Conservation (phyloP, 2,888 invertebrate species). For the Coleophora flavipennella region DNA sequence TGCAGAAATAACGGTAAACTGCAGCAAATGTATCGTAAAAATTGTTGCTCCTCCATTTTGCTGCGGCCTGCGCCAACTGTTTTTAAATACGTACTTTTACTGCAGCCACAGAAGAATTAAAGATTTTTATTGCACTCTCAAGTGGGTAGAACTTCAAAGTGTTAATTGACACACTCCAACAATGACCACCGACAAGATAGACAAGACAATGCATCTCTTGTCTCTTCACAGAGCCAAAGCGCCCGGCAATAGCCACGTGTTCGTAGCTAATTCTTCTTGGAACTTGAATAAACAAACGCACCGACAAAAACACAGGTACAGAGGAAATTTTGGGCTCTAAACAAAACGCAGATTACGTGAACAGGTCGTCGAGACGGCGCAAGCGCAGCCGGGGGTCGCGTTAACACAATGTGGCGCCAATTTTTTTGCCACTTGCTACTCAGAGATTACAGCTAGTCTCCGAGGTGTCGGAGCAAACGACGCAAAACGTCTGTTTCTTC, state of each 20-base stretch:
- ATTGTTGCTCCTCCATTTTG: too few relatives aligned
- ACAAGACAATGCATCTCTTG: slow-evolving; percentile 24
- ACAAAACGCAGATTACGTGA: slow-evolving; percentile 29
- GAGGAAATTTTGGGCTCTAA: slow-evolving; percentile 44
- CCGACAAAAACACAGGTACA: slow-evolving; percentile 40
- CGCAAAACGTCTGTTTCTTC: slow-evolving; percentile 63
- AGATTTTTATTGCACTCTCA: too few relatives aligned
- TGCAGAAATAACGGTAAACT: slow-evolving; percentile 1
- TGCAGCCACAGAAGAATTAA: slow-evolving; percentile 1
- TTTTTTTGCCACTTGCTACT: slow-evolving; percentile 42
- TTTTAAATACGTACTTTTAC: slow-evolving; percentile 7
- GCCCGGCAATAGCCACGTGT: slow-evolving; percentile 28
- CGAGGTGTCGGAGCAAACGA: slow-evolving; percentile 62
- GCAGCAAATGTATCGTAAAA: too few relatives aligned
- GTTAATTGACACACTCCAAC: slow-evolving; percentile 14
- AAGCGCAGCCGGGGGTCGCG: slow-evolving; percentile 38
- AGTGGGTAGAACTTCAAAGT: neutral
- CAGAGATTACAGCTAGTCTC: slow-evolving; percentile 36
- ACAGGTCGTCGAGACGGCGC: slow-evolving; percentile 21
- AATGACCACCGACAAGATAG: slow-evolving; percentile 16
- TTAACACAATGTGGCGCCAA: slow-evolving; percentile 57
- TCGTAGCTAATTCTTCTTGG: slow-evolving; percentile 40
- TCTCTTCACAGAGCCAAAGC: slow-evolving; percentile 18
- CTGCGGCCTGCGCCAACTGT: neutral
- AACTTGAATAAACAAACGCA: slow-evolving; percentile 35